These are phyloP conservation scores for Myrmecophaga tridactyla DNA, from an alignment of 2,113 vertebrate genomes.

Conservation along the genomic window DNA sequence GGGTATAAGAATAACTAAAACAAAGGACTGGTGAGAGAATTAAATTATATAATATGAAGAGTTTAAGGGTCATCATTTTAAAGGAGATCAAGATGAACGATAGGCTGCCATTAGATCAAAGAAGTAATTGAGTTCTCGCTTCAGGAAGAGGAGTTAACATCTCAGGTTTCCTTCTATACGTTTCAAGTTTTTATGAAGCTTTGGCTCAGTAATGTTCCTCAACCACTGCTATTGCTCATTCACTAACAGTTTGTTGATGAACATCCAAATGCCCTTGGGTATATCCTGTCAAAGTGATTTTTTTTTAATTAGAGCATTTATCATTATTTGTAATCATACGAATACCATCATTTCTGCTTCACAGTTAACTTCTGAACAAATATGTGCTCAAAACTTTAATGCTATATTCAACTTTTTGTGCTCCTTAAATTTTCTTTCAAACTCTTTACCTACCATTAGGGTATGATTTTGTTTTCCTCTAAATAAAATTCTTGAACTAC, in stretches of 20 bases:
- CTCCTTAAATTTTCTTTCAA: not conserved
- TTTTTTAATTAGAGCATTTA: not conserved
- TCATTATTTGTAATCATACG: not conserved
- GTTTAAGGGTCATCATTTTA: not conserved
- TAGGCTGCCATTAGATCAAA: not conserved
- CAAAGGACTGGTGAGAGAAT: not conserved
- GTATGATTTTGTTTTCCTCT: not conserved
- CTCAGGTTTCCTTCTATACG: not conserved
- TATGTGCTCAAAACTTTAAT: not conserved
- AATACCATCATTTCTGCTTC: not conserved
- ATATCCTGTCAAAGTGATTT: not conserved
- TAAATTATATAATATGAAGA: not conserved
- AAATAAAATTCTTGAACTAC: not conserved
- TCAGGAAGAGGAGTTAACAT: not conserved
- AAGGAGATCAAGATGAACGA: not conserved
- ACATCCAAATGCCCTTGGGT: not conserved
- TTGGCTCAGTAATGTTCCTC: not conserved
- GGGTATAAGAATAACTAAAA: not conserved
- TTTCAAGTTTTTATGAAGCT: not conserved
- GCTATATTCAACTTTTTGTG: not conserved
- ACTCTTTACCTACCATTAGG: not conserved
- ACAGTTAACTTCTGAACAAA: not conserved
- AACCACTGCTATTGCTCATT: not conserved
- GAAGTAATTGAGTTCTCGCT: not conserved
- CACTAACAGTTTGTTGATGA: not conserved